A percentile compares a stretch with the other conserved stretches of the same genome.
Evolutionary conservation across 2,888 invertebrate genomes (phyloP).

Genomic region (Creontiades dilutus): DNA sequence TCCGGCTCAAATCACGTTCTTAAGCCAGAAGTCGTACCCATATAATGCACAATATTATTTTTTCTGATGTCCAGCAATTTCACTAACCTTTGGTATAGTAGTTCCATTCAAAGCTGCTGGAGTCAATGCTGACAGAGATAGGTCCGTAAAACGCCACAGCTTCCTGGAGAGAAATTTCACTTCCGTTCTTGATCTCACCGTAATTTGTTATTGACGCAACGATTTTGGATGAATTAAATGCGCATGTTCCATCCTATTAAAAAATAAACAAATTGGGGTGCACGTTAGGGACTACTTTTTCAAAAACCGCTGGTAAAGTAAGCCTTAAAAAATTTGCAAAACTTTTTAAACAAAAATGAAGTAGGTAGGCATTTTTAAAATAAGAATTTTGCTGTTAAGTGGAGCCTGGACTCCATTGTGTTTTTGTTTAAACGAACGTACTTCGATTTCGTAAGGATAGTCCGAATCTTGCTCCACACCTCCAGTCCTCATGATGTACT

Average conservation of each 20-base stretch:
- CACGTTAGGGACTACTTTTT: no score
- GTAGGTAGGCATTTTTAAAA: no score
- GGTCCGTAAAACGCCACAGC: slow-evolving; percentile 92
- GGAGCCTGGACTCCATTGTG: no score
- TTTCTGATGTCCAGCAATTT: no score
- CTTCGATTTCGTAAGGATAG: slow-evolving; percentile 91
- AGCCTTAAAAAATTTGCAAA: no score
- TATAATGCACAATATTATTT: no score
- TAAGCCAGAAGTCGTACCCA: no score
- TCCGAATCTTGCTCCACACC: slow-evolving; percentile 93
- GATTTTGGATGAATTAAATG: slow-evolving; percentile 83
- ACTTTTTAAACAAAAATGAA: no score
- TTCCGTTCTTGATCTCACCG: slow-evolving; percentile 85
- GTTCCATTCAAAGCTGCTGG: slow-evolving; percentile 90
- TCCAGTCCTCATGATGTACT: slow-evolving; percentile 88
- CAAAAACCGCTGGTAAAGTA: no score
- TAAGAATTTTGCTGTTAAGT: no score
- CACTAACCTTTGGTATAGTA: slow-evolving; percentile 81
- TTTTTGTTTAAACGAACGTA: slow-evolving; percentile 61
- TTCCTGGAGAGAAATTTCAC: slow-evolving; percentile 85
- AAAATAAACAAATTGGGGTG: neutral
- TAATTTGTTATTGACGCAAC: slow-evolving; percentile 92
- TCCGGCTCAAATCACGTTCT: no score
- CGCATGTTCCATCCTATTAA: slow-evolving; percentile 77
- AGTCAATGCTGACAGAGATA: slow-evolving; percentile 93